Evolutionary conservation across 2,888 invertebrate species (phyloP), one percentile per base, ranked within the genome.

Genomic region (Teleogryllus oceanicus): DNA sequence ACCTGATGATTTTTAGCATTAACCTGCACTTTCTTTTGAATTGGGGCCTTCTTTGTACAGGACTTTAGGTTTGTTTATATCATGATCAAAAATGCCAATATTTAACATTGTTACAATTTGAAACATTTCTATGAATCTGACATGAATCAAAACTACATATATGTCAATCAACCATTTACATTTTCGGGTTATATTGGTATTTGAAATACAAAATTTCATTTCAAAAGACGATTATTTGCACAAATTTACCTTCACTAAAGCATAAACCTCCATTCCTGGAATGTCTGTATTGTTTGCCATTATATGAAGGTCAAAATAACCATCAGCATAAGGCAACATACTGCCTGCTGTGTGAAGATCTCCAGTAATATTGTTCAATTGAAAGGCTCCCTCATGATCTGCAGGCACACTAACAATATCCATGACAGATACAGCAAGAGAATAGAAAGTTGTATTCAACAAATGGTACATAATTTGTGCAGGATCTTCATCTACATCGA

Each of bases 301-400:
- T 2, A 87, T 84, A n/a, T 83, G 81, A 83, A 89, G 84, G 84
- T 87, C 81, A 87, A 93, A 90, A 86, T 90, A 89, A 50, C 94
- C 90, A 87, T 94, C 90, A 81, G 91, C 89, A 86, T 91, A 90
- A 85, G 91, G 90, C 82, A 92, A 87, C 85, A 93, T 87, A 85
- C 92, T 90, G 85, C 90, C 89, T 85, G 92, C 91, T 0, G 94
- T 93, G 75, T 92, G 90, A 74, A 95, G 85, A 83, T 94, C 93
- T 0, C 94, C 95, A 20, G 92, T 92, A n/a, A 87, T 86, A 80
- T 91, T 89, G 84, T 94, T 92, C 2, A 95, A 84, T 0, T 90
- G 87, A 79, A 95, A 91, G 0, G 91, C 88, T 81, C 89, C 88
- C 13, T 88, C 88, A 1, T 90, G 85, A 80, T 90, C 89, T 79